phyloP scores from a whole-genome alignment of 2,888 invertebrate genomes.

The Pandemis corylana region DNA sequence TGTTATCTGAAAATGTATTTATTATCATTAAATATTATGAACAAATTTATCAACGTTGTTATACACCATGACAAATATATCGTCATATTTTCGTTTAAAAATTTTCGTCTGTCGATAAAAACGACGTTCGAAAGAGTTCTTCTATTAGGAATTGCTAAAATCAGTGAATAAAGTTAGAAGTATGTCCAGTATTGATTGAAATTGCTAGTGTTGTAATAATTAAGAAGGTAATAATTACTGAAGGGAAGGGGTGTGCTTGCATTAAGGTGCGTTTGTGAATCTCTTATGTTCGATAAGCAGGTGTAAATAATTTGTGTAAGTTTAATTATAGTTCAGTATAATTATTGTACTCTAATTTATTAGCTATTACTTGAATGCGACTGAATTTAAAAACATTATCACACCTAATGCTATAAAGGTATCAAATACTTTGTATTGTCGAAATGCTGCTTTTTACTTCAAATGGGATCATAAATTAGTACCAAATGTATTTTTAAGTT shows the following conservation, averaged over 20 bases:
- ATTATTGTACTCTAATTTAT: conserved; percentile 64
- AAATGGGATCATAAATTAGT: neutral
- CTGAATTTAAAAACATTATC: conserved; percentile 61
- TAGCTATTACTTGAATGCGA: conserved; percentile 68
- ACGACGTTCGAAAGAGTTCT: neutral
- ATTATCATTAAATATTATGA: conserved; percentile 35
- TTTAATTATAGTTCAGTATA: conserved; percentile 67
- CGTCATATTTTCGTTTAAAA: conserved; percentile 8
- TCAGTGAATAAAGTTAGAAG: conserved; percentile 6
- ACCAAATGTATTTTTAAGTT: neutral
- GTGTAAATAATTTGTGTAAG: conserved; percentile 81
- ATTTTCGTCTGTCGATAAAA: conserved; percentile 9
- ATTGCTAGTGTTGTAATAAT: conserved; percentile 31
- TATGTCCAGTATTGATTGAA: conserved; percentile 36
- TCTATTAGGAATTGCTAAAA: conserved; percentile 11
- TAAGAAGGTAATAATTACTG: conserved; percentile 50
- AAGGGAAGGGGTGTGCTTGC: conserved; percentile 69
- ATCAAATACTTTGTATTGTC: conserved; percentile 44
- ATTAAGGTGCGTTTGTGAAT: conserved; percentile 73
- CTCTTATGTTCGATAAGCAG: conserved; percentile 65
- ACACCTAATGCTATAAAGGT: conserved; percentile 44
- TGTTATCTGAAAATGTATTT: conserved; percentile 49
- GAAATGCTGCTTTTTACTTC: conserved; percentile 53
- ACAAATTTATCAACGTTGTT: conserved; percentile 40
- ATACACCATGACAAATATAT: conserved; percentile 22